Base-by-base conservation (phyloP, 2,888 invertebrate genomes). In the Phragmatobia fuliginosa region DNA sequence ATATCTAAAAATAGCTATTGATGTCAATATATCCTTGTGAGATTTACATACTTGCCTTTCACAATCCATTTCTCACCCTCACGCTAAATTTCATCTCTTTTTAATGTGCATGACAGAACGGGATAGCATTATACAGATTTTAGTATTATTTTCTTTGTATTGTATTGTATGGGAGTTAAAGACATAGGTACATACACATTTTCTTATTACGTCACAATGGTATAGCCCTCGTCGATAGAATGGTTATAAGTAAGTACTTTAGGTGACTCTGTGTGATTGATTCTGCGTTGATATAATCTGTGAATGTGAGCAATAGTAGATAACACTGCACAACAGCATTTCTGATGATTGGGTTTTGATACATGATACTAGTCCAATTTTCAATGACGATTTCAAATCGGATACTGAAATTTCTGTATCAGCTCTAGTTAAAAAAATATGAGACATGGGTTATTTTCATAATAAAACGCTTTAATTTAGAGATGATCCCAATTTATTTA, bases 11-110 rank as follows among this genome's bases (percentile, higher is more conserved):
- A 66, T 68, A 67, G 32, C 62, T 60, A 70, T 71, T 68, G 70
- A 76, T 62, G 64, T 76, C 64, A 68, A 21, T 10, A 18, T n/a
- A 11, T 41, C 49, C 62, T 62, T 67, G 64, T 49, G 21, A 6
- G 31, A 68, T 68, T 65, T 66, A 67, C 68, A 71, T 76, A 68
- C 68, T 62, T n/a, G 59, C 45, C 49, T 4, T 56, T 49, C 52
- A 45, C 70, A 62, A 67, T 71, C 49, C 28, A 71, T 71, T 71
- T 71, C 58, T 76, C 74, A 74, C 68, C 65, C 62, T 62, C 62
- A 28, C 28, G 59, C 56, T 33, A 21, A 59, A n/a, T 21, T 21
- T 49, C 5, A 2, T 64, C 60, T 14, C 28, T 18, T 31, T 69
- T 49, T 58, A 2, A 2, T n/a, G 25, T 18, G 28, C 41, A 58